Conservation (phyloP, 2,888 invertebrate species). For the Agonopterix heracliana region DNA sequence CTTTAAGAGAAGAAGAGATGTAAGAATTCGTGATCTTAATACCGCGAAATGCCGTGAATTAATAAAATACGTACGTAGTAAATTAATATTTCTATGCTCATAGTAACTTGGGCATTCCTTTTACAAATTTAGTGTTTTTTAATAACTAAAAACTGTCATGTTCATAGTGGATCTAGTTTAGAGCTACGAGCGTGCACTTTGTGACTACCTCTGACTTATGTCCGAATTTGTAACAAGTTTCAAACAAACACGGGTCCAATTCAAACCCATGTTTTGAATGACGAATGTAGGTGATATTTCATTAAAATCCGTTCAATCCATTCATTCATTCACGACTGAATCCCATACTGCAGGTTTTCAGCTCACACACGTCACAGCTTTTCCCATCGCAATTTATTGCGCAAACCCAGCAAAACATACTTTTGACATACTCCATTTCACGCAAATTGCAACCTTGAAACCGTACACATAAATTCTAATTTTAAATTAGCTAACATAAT, state of each 20-base stretch:
- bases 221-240: too few relatives aligned
- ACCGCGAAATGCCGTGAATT: too few relatives aligned
- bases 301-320: constrained; percentile 1
- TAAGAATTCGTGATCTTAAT: too few relatives aligned
- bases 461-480: not conserved
- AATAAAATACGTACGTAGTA: too few relatives aligned
- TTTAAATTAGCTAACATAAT: not conserved
- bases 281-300: not conserved
- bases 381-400: constrained; percentile 8
- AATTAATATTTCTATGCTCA: too few relatives aligned
- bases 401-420: not conserved
- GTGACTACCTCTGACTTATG: too few relatives aligned
- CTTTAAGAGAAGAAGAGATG: too few relatives aligned
- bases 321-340: constrained; percentile 8
- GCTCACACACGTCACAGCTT: constrained; percentile 15
- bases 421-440: not conserved
- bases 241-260: too few relatives aligned
- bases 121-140: too few relatives aligned
- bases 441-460: not conserved
- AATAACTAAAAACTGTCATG: not conserved
- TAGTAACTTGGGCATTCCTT: too few relatives aligned
- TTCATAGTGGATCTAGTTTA: not conserved
- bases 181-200: too few relatives aligned
- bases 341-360: constrained; percentile 6
- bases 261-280: not conserved